These are phyloP conservation scores for Nilaparvata lugens DNA, from an alignment of 1,140 invertebrate genomes.

Conservation along the genomic window DNA sequence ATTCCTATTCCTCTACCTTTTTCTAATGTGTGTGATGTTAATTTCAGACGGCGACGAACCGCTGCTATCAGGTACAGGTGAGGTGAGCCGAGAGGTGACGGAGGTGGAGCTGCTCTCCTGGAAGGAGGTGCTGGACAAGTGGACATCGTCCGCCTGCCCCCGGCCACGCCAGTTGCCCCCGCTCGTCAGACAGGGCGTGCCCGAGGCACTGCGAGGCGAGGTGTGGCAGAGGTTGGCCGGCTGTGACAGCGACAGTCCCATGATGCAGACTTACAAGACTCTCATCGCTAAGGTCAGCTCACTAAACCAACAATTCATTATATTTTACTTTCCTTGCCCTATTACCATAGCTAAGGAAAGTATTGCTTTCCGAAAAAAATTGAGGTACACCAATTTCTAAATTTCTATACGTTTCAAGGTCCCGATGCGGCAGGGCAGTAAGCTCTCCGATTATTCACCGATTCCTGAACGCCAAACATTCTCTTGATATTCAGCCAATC, in stretches of 20 bases:
- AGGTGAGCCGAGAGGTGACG: slow-evolving; percentile 92
- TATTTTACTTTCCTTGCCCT: no score
- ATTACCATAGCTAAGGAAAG: no score
- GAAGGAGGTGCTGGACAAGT: slow-evolving; percentile 80
- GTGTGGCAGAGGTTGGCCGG: slow-evolving; percentile 94
- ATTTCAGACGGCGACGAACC: slow-evolving; percentile 84
- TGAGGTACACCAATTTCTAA: no score
- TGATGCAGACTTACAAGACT: slow-evolving; percentile 86
- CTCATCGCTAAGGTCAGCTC: slow-evolving; percentile 83
- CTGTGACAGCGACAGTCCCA: slow-evolving; percentile 67
- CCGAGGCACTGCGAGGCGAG: slow-evolving; percentile 91
- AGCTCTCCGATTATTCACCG: no score
- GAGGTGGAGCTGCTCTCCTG: slow-evolving; percentile 86
- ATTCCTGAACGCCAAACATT: no score
- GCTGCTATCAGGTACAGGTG: slow-evolving; percentile 88
- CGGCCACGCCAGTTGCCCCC: slow-evolving; percentile 65
- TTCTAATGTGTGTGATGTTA: not conserved
- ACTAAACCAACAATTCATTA: no score
- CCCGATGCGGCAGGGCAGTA: no score
- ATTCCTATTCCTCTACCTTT: not conserved
- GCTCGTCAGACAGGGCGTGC: slow-evolving; percentile 82
- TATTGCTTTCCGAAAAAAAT: no score
- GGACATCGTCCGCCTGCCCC: slow-evolving; percentile 54
- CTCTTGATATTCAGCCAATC: no score
- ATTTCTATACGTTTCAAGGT: no score